These are phyloP conservation scores for Epirrhoe tristata DNA, from an alignment of 2,888 invertebrate species.

Conservation along the genomic window DNA sequence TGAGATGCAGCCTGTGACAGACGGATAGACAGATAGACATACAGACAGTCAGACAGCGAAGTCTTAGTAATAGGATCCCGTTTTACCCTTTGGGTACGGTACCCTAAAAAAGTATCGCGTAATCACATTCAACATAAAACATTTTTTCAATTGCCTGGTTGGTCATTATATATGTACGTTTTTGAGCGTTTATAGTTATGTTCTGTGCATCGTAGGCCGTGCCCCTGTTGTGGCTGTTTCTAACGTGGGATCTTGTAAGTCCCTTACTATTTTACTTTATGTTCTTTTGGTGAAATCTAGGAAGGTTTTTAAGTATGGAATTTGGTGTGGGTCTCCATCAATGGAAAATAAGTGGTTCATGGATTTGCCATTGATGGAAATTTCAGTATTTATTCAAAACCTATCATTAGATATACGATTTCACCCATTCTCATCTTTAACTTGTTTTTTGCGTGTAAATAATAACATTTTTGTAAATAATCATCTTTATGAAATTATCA, in stretches of 20 bases:
- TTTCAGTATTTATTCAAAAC: too few species aligned
- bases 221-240: constrained; percentile 85
- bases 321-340: constrained; percentile 16
- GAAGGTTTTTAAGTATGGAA: constrained; percentile 20
- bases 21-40: too few species aligned
- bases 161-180: constrained; percentile 22
- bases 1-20: too few species aligned
- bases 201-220: constrained; percentile 81
- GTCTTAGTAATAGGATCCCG: too few species aligned
- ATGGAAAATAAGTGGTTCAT: constrained; percentile 17
- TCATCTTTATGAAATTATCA: neutral
- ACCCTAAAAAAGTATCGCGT: too few species aligned
- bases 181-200: constrained; percentile 67
- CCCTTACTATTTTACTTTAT: constrained; percentile 62
- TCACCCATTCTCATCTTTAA: constrained; percentile 22
- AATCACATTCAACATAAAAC: too few species aligned
- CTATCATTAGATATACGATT: constrained; percentile 2
- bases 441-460: constrained; percentile 5
- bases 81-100: too few species aligned
- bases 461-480: constrained; percentile 3
- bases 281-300: constrained; percentile 22
- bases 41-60: too few species aligned
- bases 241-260: constrained; percentile 84
- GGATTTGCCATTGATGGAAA: constrained; percentile 6
- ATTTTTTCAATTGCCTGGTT: too few species aligned